Percentiles rank a stretch among this genome's conserved stretches.
phyloP scores from a whole-genome alignment of 2,888 invertebrate species.

The Drosophila melanosoma region DNA sequence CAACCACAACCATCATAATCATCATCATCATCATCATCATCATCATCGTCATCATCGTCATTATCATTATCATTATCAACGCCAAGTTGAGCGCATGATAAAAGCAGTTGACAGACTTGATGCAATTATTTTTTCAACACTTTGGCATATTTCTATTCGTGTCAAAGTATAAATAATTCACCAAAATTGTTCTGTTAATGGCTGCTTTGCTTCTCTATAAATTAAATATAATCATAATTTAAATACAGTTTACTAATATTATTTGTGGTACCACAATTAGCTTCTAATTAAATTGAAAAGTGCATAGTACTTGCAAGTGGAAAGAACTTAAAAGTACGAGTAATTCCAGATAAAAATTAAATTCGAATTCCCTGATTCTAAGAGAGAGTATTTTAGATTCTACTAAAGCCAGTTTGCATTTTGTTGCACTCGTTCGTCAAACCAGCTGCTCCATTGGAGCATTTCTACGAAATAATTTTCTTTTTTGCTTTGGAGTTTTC shows the following conservation, averaged over 20 bases:
- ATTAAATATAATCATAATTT: not conserved
- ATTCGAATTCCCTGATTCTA: not conserved
- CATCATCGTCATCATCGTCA: constrained; percentile 51
- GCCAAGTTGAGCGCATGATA: constrained; percentile 75
- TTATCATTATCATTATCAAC: constrained; percentile 67
- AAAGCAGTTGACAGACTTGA: constrained; percentile 65
- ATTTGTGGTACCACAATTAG: not conserved
- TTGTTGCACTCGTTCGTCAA: constrained; percentile 38
- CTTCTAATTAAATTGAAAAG: not conserved
- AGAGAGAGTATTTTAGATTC: constrained; percentile 14
- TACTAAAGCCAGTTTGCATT: constrained; percentile 1
- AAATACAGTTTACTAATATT: not conserved
- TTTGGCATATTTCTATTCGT: constrained; percentile 49
- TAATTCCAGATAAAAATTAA: no score
- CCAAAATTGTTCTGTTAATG: not conserved
- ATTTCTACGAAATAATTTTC: constrained; percentile 75
- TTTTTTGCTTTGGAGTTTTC: constrained; percentile 49
- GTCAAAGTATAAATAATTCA: constrained; percentile 11
- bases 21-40: constrained; percentile 49
- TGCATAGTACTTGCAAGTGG: not conserved
- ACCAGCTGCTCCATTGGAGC: constrained; percentile 42
- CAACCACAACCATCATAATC: constrained; percentile 47
- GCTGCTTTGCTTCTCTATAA: not conserved
- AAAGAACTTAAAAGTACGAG: no score
- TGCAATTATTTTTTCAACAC: constrained; percentile 66